Conservation (phyloP, 2,113 vertebrate genomes). For the Notechis scutatus region DNA sequence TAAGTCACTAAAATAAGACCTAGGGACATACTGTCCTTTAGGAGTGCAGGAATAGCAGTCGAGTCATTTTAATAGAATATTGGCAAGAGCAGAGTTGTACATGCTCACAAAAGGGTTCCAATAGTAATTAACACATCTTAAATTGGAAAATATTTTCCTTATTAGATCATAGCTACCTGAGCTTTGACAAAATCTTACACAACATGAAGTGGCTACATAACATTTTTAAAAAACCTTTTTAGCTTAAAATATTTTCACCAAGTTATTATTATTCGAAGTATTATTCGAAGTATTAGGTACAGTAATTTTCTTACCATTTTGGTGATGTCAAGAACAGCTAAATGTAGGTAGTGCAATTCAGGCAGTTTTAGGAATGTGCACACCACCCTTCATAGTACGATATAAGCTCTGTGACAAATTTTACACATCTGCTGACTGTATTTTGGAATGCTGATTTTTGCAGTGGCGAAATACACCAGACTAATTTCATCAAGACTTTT, state of each 20-base stretch:
- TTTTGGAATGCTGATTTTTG: neutral
- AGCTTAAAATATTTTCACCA: neutral
- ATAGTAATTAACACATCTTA: constrained; percentile 54
- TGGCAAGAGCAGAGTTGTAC: constrained; percentile 62
- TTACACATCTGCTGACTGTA: neutral
- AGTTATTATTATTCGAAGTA: constrained; percentile 9
- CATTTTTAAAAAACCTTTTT: constrained; percentile 37
- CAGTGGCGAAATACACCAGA: neutral
- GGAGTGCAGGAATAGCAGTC: constrained; percentile 68
- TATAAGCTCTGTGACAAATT: constrained; percentile 19
- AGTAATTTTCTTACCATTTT: constrained; percentile 19
- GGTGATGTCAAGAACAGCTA: constrained; percentile 31
- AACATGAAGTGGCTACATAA: constrained; percentile 34
- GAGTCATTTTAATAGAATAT: constrained; percentile 43
- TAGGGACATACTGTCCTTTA: constrained; percentile 67
- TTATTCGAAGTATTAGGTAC: neutral
- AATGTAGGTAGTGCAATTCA: neutral
- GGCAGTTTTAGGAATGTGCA: constrained; percentile 35
- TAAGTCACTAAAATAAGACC: constrained; percentile 53
- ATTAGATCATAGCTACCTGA: constrained; percentile 64
- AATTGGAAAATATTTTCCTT: constrained; percentile 73
- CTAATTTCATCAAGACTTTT: neutral
- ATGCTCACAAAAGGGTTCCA: constrained; percentile 58
- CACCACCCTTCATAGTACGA: rapidly evolving
- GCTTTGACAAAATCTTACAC: constrained; percentile 40